Percentiles rank a stretch among this genome's conserved stretches.
Conservation (phyloP, 2,797 vertebrate genomes). For the Kryptopterus vitreolus region DNA sequence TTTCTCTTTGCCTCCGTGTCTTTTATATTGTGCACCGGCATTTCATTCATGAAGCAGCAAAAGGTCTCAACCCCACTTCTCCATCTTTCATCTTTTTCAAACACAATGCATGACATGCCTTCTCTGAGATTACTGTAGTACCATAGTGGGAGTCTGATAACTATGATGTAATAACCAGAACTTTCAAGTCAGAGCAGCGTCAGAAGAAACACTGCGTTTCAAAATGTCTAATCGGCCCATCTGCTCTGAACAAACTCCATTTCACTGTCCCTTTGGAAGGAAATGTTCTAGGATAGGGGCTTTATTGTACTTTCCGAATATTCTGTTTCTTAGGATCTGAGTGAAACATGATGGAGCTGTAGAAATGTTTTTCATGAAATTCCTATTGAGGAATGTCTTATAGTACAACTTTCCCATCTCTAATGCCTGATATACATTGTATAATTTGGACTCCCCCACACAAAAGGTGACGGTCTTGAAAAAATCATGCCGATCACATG, state of each 20-base stretch:
- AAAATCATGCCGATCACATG: no score
- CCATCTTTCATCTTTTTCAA: constrained; percentile 63
- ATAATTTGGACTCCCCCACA: no score
- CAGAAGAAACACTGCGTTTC: constrained; percentile 53
- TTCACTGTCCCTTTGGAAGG: constrained; percentile 32
- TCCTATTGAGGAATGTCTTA: neutral
- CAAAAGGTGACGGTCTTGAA: no score
- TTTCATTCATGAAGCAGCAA: constrained; percentile 69
- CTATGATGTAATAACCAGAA: constrained; percentile 74
- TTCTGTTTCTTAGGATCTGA: neutral
- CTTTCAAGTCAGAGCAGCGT: constrained; percentile 61
- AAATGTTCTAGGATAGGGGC: neutral
- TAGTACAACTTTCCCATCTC: neutral
- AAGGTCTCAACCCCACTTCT: constrained; percentile 74
- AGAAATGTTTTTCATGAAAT: neutral
- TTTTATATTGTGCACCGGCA: constrained; percentile 72
- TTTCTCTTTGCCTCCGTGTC: constrained; percentile 44
- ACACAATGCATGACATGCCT: constrained; percentile 62
- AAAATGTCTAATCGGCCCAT: constrained; percentile 28
- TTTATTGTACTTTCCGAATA: neutral
- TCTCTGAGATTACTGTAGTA: constrained; percentile 69
- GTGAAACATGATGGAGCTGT: neutral
- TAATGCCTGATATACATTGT: no score
- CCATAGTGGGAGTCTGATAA: constrained; percentile 67
- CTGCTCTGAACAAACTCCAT: constrained; percentile 18